Conservation (phyloP, 2,888 invertebrate genomes). For the Fragum whitleyi region DNA sequence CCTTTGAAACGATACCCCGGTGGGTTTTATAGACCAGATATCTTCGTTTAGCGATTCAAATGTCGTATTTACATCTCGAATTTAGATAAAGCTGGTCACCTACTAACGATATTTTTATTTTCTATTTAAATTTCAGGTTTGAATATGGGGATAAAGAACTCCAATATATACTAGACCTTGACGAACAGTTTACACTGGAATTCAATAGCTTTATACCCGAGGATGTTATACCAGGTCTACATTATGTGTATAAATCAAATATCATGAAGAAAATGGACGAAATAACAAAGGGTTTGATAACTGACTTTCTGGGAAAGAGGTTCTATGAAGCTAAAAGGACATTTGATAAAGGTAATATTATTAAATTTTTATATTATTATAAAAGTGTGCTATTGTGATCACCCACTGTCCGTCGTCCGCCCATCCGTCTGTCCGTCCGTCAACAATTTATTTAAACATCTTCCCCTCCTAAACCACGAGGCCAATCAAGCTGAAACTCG, state of each 20-base stretch:
- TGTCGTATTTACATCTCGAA: too few relatives aligned
- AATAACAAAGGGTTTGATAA: background rate
- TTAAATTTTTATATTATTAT: too few relatives aligned
- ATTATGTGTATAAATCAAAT: conserved; percentile 33
- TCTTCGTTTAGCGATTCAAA: too few relatives aligned
- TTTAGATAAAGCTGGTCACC: background rate
- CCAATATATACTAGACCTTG: conserved; percentile 5
- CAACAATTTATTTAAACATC: too few relatives aligned
- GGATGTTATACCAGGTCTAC: conserved; percentile 43
- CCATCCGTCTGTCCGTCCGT: too few relatives aligned
- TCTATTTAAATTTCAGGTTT: conserved; percentile 24
- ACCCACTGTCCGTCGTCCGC: too few relatives aligned
- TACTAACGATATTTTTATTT: background rate
- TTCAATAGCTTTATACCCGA: conserved; percentile 14
- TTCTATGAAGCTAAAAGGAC: conserved; percentile 12
- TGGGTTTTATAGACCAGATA: too few relatives aligned
- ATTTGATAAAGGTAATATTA: conserved; percentile 21
- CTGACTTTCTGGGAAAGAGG: background rate
- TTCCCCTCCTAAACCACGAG: too few relatives aligned
- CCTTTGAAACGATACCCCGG: too few relatives aligned
- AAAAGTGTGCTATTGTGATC: too few relatives aligned
- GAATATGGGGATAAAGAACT: conserved; percentile 44
- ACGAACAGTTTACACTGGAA: conserved; percentile 24
- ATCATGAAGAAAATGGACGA: conserved; percentile 27
- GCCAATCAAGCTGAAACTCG: too few relatives aligned